Percentiles rank a stretch among this genome's conserved stretches.
phyloP scores from a whole-genome alignment of 2,113 vertebrate genomes.

The Scytalopus superciliaris region DNA sequence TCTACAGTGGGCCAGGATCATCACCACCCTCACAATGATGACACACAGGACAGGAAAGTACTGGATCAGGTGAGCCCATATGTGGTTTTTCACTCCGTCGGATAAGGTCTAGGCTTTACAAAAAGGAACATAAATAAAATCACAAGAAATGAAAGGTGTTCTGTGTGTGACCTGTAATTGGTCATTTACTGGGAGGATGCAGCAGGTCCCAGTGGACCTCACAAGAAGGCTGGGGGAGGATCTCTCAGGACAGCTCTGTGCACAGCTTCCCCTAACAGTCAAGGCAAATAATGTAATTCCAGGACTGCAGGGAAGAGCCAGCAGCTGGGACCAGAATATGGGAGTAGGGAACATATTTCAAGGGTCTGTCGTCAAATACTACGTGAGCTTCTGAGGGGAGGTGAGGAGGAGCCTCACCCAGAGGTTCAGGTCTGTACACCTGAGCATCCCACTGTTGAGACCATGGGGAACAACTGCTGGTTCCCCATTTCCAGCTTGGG shows the following conservation, averaged over 20 bases:
- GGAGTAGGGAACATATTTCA: background rate
- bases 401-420: background rate
- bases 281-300: background rate
- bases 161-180: background rate
- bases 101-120: no score
- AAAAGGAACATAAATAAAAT: background rate
- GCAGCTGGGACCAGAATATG: background rate
- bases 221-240: background rate
- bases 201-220: background rate
- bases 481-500: accelerated
- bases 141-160: background rate
- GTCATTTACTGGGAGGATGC: background rate
- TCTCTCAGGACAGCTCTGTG: background rate
- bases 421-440: accelerated
- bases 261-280: background rate
- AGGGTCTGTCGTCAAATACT: background rate
- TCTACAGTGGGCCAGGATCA: accelerated
- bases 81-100: background rate
- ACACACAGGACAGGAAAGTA: background rate
- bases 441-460: background rate
- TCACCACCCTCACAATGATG: accelerated
- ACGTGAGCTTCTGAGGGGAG: background rate
- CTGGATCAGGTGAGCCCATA: background rate
- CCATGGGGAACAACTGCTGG: accelerated
- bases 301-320: background rate